A percentile compares a stretch with the other conserved stretches of the same genome.
phyloP scores from a whole-genome alignment of 2,888 invertebrate genomes.

The Noctua fimbriata region DNA sequence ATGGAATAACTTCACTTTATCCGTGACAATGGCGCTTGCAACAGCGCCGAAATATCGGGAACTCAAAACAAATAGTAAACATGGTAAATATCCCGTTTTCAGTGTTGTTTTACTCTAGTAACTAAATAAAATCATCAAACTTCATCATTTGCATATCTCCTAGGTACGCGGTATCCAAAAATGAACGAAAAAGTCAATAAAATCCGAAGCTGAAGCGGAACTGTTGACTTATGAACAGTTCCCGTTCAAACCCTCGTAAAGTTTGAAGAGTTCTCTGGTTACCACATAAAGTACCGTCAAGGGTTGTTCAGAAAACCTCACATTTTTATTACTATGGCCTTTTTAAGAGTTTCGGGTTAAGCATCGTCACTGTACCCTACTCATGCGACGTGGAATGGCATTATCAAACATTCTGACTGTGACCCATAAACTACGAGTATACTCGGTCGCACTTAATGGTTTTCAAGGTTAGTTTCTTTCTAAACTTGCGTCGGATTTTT shows the following conservation, averaged over 20 bases:
- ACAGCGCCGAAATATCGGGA: no score
- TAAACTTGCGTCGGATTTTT: neutral
- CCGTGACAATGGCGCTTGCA: no score
- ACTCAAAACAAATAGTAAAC: no score
- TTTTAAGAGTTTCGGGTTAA: neutral
- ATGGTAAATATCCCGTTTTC: no score
- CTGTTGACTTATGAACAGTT: no score
- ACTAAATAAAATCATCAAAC: neutral
- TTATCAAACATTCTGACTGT: constrained; percentile 1
- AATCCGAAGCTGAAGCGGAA: neutral
- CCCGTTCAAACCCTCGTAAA: neutral
- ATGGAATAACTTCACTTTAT: no score
- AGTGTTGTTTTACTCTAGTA: neutral
- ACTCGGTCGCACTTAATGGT: no score
- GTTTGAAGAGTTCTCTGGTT: neutral
- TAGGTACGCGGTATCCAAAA: neutral
- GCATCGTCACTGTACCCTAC: neutral
- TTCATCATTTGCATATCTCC: neutral
- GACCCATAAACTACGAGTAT: neutral
- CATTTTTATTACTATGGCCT: neutral
- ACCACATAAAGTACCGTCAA: neutral
- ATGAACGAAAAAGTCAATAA: neutral
- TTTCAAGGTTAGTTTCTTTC: neutral
- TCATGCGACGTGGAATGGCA: neutral
- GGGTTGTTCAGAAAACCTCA: neutral